Evolutionary conservation across 2,797 vertebrate genomes (phyloP).

Genomic region (Stomatorhinus walkeri): DNA sequence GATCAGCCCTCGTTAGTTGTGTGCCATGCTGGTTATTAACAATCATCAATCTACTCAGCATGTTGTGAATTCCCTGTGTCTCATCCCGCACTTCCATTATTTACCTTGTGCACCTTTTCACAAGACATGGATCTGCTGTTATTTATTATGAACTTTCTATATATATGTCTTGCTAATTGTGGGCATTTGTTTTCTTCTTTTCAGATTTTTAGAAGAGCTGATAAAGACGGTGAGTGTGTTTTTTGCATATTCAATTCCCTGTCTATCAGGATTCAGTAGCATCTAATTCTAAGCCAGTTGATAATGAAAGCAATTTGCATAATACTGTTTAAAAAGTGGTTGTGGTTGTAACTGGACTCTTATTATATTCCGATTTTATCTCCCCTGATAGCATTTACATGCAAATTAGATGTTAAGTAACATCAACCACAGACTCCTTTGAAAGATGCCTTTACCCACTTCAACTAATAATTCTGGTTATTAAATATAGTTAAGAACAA

Average conservation of each 20-base stretch:
- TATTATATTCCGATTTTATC: neutral
- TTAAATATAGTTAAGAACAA: neutral
- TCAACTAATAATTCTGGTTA: neutral
- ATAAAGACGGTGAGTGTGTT: slow-evolving; percentile 65
- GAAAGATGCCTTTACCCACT: neutral
- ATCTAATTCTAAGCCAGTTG: neutral
- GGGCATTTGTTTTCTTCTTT: slow-evolving; percentile 27
- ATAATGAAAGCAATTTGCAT: neutral
- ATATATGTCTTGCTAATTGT: neutral
- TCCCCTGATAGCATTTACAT: neutral
- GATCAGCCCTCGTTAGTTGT: neutral
- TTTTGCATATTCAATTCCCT: neutral
- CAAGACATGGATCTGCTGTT: neutral
- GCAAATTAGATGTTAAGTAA: neutral
- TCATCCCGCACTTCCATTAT: neutral
- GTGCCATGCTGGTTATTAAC: neutral
- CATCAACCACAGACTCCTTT: neutral
- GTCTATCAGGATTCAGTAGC: neutral
- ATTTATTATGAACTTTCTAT: neutral
- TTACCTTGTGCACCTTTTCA: neutral
- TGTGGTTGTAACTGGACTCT: neutral
- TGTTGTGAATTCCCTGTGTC: neutral
- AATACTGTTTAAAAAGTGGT: neutral
- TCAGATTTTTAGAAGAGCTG: slow-evolving; percentile 67
- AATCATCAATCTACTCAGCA: neutral